Base-by-base conservation (phyloP, 2,888 invertebrate species). In the Pollenia amentaria region DNA sequence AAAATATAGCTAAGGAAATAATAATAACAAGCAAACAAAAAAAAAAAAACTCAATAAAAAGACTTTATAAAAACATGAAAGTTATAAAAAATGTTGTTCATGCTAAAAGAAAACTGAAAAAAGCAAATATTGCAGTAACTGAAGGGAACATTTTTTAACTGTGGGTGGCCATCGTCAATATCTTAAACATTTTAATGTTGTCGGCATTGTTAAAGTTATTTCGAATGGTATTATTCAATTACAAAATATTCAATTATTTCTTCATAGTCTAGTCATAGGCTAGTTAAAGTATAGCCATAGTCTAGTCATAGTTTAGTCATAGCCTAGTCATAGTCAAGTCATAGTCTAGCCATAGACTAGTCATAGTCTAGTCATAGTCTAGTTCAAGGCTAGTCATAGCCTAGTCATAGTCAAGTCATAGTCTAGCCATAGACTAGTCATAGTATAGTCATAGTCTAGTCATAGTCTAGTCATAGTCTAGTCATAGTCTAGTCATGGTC, bases 121-220 rank as follows among this genome's bases (percentile, higher is more conserved):
- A 79, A 44, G 18, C 18, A 48, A 67, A 65, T 64, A 21, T 10
- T 38, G 7, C n/a, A 60, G 18, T 11, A 21, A 53, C 42, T 80
- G 40, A 29, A 29, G 16, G 65, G 64, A 16, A 70, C 21, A 16
- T 69, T 62, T 67, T 78, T 75, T 73, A 64, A 46, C 88, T 70
- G 87, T 88, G 89, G 89, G 89, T 88, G 89, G 89, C 73, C 88
- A 60, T 75, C 64, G 53, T 60, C 72, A 65, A 79, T 67, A 76
- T 70, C 40, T 16, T 81, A 65, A 2, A 57, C 55, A 64, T 57
- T n/a, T 29, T 46, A 60, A 42, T 62, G 75, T 11, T 21, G 40
- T 75, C 55, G 42, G 29, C 3, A 55, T 8, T 55, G 69, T 51
- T 51, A 42, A 42, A 12, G 29, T 29, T n/a, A 48, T 14, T 48